Percentiles rank a stretch among this genome's conserved stretches.
Conservation (phyloP, 2,888 invertebrate genomes). For the Odontocolon sp. region DNA sequence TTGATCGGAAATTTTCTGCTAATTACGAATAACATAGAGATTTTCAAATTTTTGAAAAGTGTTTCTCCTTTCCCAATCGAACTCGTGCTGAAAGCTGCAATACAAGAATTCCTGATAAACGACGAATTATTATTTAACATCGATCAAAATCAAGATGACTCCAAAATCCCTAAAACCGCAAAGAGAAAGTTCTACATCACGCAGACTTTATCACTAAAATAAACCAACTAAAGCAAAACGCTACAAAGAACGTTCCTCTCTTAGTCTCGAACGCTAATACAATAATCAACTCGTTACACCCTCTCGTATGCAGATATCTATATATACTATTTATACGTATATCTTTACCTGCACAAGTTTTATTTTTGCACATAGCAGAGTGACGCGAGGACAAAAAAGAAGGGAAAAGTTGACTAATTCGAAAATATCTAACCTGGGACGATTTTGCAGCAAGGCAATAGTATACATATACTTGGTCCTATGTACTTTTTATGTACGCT, state of each 20-base stretch:
- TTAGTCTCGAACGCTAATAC: constrained; percentile 51
- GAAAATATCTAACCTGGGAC: constrained; percentile 68
- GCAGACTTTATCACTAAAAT: too few species aligned
- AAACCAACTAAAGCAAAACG: too few species aligned
- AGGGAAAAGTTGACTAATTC: constrained; percentile 69
- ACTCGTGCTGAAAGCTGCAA: too few species aligned
- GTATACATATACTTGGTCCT: constrained; percentile 71
- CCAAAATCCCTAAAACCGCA: too few species aligned
- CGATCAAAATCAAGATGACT: too few species aligned
- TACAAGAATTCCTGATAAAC: too few species aligned
- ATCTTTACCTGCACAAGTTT: constrained; percentile 10
- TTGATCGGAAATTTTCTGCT: too few species aligned
- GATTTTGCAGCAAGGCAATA: constrained; percentile 58
- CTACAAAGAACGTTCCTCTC: constrained; percentile 19
- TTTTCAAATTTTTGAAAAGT: too few species aligned
- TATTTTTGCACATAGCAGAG: constrained; percentile 40
- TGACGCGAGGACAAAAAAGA: constrained; percentile 5
- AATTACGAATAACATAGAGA: too few species aligned
- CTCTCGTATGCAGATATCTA: not conserved
- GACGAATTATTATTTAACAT: too few species aligned
- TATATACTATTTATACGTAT: constrained; percentile 5
- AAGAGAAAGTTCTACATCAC: too few species aligned
- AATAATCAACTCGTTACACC: constrained; percentile 44
- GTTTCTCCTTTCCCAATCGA: too few species aligned
- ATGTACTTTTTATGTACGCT: constrained; percentile 59